These are phyloP conservation scores for Bradypodion ventrale DNA, from an alignment of 2,797 vertebrate genomes.

Conservation along the genomic window DNA sequence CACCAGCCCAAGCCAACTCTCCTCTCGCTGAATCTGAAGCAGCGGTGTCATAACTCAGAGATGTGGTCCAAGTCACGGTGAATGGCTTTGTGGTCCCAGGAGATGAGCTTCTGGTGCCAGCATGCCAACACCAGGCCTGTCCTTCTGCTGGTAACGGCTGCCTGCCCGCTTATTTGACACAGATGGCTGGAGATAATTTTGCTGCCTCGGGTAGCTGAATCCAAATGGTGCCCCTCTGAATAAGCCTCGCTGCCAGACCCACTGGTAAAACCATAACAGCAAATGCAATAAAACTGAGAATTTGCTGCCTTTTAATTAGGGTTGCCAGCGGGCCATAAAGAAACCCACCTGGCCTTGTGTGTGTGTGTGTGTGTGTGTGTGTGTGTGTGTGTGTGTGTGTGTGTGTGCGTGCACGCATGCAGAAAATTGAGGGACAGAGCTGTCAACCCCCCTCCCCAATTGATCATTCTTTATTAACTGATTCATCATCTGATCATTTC, in stretches of 20 bases:
- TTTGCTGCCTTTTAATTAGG: slow-evolving; percentile 4
- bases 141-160: neutral
- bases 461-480: no score
- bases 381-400: no score
- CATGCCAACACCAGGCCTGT: neutral
- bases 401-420: no score
- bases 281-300: neutral
- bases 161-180: neutral
- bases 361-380: no score
- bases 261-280: neutral
- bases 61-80: neutral
- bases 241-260: neutral
- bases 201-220: neutral
- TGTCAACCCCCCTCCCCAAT: no score
- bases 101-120: neutral
- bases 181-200: slow-evolving; percentile 2
- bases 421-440: neutral
- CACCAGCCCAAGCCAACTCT: no score
- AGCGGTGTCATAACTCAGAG: no score
- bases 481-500: no score
- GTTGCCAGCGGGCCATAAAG: slow-evolving; percentile 9
- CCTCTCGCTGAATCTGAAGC: no score
- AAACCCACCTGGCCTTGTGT: neutral
- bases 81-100: no score
- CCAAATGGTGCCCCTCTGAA: neutral